These are phyloP conservation scores for Limnephilus marmoratus DNA, from an alignment of 2,888 invertebrate species.

Conservation along the genomic window DNA sequence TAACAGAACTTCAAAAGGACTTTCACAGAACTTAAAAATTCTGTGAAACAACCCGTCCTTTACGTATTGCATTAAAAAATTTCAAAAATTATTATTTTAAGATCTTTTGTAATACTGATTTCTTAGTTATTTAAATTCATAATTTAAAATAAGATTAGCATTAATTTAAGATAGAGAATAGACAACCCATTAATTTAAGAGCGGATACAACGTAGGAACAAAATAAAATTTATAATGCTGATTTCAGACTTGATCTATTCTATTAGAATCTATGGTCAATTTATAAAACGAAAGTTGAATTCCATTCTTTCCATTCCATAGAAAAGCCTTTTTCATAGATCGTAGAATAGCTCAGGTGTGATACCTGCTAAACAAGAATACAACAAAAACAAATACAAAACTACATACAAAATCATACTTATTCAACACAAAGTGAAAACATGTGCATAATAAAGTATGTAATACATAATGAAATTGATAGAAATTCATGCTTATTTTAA, in stretches of 20 bases:
- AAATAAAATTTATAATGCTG: background rate
- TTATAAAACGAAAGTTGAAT: too few relatives aligned
- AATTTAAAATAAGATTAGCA: background rate
- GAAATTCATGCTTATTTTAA: background rate
- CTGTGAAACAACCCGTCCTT: too few relatives aligned
- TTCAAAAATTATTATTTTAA: background rate
- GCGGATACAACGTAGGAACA: background rate
- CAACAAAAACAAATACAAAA: background rate
- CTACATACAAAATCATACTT: background rate
- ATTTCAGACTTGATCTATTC: too few relatives aligned
- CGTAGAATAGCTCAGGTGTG: too few relatives aligned
- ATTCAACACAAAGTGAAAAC: background rate
- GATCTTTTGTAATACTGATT: background rate
- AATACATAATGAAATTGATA: constrained; percentile 1
- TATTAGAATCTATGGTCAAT: too few relatives aligned
- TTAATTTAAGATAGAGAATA: background rate
- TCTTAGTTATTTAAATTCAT: background rate
- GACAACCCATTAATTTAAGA: background rate
- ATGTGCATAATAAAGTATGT: background rate
- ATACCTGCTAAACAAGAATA: background rate
- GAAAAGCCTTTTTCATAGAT: too few relatives aligned
- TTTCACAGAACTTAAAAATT: too few relatives aligned
- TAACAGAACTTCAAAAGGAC: too few relatives aligned
- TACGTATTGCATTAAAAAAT: background rate
- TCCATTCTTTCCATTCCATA: too few relatives aligned